Percentiles rank a stretch among this genome's conserved stretches.
These are phyloP conservation scores for Synergus umbraculus DNA, from an alignment of 2,888 invertebrate genomes.

Conservation along the genomic window DNA sequence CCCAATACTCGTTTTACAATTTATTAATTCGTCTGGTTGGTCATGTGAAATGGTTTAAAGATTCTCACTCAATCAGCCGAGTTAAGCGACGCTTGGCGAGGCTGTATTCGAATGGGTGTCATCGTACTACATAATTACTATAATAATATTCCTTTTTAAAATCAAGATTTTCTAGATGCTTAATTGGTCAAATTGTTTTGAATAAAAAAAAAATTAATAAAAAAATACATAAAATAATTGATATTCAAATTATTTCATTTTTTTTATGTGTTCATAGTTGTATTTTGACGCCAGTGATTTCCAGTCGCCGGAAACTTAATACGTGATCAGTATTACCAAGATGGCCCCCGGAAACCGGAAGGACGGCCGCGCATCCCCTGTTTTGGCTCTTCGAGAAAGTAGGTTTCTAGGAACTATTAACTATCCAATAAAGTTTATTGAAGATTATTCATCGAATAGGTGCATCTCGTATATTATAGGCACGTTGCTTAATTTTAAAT, in stretches of 20 bases:
- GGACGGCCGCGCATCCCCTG: constrained; percentile 44
- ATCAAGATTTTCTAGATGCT: no score
- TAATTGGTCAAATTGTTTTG: no score
- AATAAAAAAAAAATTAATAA: no score
- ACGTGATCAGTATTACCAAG: constrained; percentile 68
- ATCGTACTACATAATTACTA: no score
- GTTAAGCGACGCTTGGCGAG: no score
- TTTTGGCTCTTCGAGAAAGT: constrained; percentile 58
- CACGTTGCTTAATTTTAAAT: not conserved
- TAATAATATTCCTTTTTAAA: no score
- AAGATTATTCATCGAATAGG: not conserved
- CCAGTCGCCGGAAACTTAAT: constrained; percentile 63
- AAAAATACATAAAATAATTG: no score
- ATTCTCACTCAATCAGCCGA: no score
- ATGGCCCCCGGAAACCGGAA: constrained; percentile 61
- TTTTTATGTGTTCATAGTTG: not conserved
- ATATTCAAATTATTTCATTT: not conserved
- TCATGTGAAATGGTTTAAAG: no score
- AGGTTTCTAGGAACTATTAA: constrained; percentile 54
- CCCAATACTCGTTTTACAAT: no score
- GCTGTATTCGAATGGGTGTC: no score
- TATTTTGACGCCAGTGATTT: constrained; percentile 39
- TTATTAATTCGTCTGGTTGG: no score
- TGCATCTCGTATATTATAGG: not conserved
- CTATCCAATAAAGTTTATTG: not conserved